phyloP scores from a whole-genome alignment of 2,797 vertebrate genomes.

The Poeciliopsis presidionis region DNA sequence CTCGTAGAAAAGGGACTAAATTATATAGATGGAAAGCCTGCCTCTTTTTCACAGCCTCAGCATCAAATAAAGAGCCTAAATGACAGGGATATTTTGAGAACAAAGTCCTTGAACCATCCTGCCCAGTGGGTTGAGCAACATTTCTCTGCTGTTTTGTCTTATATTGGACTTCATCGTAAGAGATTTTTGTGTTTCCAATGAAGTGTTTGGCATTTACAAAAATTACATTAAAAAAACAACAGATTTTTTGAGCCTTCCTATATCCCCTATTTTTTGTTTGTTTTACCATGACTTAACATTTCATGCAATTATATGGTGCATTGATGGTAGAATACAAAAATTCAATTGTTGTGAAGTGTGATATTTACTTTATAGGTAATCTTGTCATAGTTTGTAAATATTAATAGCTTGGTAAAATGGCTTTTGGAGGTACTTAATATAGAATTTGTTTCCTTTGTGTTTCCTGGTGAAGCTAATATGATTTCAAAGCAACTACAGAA shows the following conservation, averaged over 20 bases:
- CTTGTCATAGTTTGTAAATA: not conserved
- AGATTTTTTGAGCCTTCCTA: not conserved
- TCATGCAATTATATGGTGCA: not conserved
- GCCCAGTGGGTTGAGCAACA: not conserved
- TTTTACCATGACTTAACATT: not conserved
- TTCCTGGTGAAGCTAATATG: constrained; percentile 24
- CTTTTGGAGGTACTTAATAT: not conserved
- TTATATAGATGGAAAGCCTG: constrained; percentile 26
- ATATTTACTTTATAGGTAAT: not conserved
- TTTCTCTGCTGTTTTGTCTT: not conserved
- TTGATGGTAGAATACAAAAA: not conserved
- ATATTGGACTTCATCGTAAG: not conserved
- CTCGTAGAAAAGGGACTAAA: constrained; percentile 29
- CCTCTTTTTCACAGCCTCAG: constrained; percentile 25
- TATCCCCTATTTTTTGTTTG: not conserved
- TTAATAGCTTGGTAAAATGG: not conserved
- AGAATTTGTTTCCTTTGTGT: constrained; percentile 28
- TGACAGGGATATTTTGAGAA: constrained; percentile 12
- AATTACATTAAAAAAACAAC: not conserved
- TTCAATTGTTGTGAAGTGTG: not conserved
- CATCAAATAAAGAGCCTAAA: not conserved
- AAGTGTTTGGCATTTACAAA: not conserved
- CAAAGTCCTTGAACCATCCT: constrained; percentile 3
- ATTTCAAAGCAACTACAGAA: constrained; percentile 12
- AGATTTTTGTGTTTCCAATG: not conserved